Percentiles rank a stretch among this genome's conserved stretches.
Conservation (phyloP, 1,140 invertebrate genomes). For the Drosophila nigromelanica region DNA sequence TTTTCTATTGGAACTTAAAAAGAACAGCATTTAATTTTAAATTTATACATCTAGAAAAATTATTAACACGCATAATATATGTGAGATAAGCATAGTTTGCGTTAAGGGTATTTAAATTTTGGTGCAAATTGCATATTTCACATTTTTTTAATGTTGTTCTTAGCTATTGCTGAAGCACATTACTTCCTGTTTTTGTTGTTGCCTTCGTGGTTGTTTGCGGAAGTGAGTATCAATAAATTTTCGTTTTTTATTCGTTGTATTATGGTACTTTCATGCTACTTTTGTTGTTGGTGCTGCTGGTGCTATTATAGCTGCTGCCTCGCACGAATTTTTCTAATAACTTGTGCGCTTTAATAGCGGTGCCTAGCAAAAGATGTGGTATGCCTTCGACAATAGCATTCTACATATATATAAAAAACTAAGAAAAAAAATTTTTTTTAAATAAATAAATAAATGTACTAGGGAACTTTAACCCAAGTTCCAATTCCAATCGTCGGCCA, state of each 20-base stretch:
- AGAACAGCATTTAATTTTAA: no score
- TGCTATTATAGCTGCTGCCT: conserved; percentile 24
- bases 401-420: neutral
- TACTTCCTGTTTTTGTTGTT: conserved; percentile 50
- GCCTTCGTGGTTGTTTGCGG: conserved; percentile 63
- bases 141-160: conserved; percentile 36
- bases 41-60: no score
- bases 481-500: conserved; percentile 5
- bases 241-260: conserved; percentile 68
- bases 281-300: conserved; percentile 30
- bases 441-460: conserved; percentile 5
- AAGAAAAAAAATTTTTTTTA: neutral
- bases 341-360: conserved; percentile 52
- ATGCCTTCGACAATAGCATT: conserved; percentile 1
- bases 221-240: conserved; percentile 74
- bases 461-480: neutral
- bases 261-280: conserved; percentile 31
- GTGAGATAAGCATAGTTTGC: neutral
- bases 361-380: conserved; percentile 43
- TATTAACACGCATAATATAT: no score
- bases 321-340: conserved; percentile 67
- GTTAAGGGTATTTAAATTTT: conserved; percentile 29
- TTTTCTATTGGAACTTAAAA: no score
- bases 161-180: conserved; percentile 43
- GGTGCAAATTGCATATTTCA: neutral